Percentiles rank a stretch among this genome's conserved stretches.
Evolutionary conservation across 2,888 invertebrate species (phyloP).

Genomic region (Lacanobia wlatinum): DNA sequence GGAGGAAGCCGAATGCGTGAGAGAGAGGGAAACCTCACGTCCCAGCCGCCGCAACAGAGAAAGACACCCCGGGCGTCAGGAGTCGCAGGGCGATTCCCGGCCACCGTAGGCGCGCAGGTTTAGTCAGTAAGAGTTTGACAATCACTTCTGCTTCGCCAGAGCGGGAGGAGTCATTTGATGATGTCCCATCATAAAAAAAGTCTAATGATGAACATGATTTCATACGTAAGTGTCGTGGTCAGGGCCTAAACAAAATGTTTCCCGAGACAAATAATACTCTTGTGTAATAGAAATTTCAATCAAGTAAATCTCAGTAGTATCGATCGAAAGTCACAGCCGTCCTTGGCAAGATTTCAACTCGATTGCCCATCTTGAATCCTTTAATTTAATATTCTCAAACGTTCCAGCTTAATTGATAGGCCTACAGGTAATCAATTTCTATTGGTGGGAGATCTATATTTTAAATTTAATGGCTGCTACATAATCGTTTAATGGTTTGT

Average conservation of each 20-base stretch:
- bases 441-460: background rate
- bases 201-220: background rate
- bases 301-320: conserved; percentile 30
- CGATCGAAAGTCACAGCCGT: conserved; percentile 22
- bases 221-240: background rate
- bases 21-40: too few relatives aligned
- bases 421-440: conserved; percentile 13
- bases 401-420: conserved; percentile 29
- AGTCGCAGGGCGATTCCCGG: too few relatives aligned
- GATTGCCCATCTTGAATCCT: conserved; percentile 36
- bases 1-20: too few relatives aligned
- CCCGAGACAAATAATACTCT: conserved; percentile 6
- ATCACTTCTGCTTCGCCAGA: too few relatives aligned
- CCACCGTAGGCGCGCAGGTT: too few relatives aligned
- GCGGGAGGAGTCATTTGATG: too few relatives aligned
- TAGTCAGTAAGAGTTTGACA: too few relatives aligned
- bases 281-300: conserved; percentile 18
- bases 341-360: conserved; percentile 49
- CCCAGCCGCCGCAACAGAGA: too few relatives aligned
- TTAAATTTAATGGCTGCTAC: background rate
- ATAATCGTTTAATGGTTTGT: background rate
- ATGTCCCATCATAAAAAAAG: too few relatives aligned
- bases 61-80: too few relatives aligned
- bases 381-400: conserved; percentile 52
- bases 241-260: background rate